Conservation (phyloP, 2,888 invertebrate species). For the Acleris literana region DNA sequence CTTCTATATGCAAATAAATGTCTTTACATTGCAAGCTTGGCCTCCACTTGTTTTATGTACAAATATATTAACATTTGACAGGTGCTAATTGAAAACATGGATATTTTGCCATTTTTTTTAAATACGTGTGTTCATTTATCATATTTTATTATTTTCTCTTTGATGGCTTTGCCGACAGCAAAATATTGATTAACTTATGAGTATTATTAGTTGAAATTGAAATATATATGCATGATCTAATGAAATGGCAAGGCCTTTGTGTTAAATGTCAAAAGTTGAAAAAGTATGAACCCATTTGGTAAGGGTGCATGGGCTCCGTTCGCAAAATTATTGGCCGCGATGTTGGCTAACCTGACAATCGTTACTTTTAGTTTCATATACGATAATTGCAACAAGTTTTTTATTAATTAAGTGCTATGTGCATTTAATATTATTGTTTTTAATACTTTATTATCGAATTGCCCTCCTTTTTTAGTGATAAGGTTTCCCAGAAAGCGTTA, state of each 20-base stretch:
- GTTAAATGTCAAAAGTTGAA: too few species aligned
- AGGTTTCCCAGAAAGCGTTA: too few species aligned
- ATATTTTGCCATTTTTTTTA: constrained; percentile 4
- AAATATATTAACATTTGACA: constrained; percentile 22
- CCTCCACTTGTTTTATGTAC: neutral
- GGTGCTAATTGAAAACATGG: constrained; percentile 22
- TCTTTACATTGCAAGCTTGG: too few species aligned
- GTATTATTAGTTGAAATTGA: neutral
- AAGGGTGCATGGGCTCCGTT: neutral
- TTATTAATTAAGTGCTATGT: neutral
- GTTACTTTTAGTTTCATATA: neutral
- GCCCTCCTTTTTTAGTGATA: too few species aligned
- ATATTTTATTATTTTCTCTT: constrained; percentile 5
- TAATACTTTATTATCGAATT: too few species aligned
- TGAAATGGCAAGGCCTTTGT: too few species aligned
- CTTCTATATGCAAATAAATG: constrained; percentile 13
- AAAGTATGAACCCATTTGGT: too few species aligned
- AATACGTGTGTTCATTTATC: neutral
- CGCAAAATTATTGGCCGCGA: constrained; percentile 11
- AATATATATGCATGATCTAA: too few species aligned
- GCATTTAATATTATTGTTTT: neutral
- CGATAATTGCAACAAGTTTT: neutral
- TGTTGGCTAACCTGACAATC: constrained; percentile 18
- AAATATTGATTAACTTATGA: neutral
- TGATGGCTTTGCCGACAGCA: constrained; percentile 4